Conservation (phyloP, 92 coral and sea anemone genomes). For the Umimayanthus chanpuru region DNA sequence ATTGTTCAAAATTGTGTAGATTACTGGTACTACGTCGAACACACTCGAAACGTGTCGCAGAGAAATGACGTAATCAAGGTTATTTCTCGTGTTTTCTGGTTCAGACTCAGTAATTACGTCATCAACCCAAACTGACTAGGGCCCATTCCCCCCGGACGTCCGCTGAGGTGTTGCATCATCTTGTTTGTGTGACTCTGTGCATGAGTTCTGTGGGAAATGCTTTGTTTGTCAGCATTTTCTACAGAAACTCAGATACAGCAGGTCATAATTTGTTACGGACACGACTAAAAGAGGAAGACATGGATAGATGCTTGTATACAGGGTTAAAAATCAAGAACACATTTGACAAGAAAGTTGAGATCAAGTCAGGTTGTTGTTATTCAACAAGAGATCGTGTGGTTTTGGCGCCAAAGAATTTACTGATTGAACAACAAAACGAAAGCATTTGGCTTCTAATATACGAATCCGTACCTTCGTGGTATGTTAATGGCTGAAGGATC, state of each 20-base stretch:
- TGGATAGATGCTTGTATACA: constrained; percentile 27
- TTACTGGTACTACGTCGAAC: no score
- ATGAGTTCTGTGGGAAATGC: constrained; percentile 37
- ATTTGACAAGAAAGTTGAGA: constrained; percentile 16
- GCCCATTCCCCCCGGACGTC: constrained; percentile 31
- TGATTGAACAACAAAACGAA: constrained; percentile 14
- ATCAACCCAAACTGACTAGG: not conserved
- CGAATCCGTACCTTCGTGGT: constrained; percentile 17
- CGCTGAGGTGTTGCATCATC: constrained; percentile 28
- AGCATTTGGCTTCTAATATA: constrained; percentile 14
- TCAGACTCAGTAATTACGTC: constrained; percentile 14
- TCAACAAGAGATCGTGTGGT: not conserved
- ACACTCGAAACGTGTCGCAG: no score
- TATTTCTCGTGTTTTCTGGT: no score
- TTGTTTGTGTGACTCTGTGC: constrained; percentile 24
- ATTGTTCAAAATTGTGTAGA: no score
- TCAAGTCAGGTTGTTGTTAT: not conserved
- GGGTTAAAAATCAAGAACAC: constrained; percentile 3
- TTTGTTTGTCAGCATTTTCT: constrained; percentile 30
- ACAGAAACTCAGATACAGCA: constrained; percentile 37
- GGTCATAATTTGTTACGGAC: constrained; percentile 31
- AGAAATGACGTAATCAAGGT: no score
- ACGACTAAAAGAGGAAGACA: constrained; percentile 26
- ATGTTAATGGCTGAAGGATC: constrained; percentile 35
- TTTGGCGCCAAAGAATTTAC: constrained; percentile 28